These are phyloP conservation scores for Muschampia plurimacula DNA, from an alignment of 2,888 invertebrate species.

Conservation along the genomic window DNA sequence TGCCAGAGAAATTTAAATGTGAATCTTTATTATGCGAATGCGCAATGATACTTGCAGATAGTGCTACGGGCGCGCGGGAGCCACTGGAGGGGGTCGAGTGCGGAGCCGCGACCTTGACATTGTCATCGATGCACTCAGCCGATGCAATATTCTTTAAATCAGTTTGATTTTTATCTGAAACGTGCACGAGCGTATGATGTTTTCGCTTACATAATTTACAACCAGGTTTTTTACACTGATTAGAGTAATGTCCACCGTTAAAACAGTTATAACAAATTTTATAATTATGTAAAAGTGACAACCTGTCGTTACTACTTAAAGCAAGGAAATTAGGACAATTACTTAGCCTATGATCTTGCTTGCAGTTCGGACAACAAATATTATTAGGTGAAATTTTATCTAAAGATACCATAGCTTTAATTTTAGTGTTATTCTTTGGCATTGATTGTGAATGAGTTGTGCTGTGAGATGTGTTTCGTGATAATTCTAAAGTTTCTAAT, in stretches of 20 bases:
- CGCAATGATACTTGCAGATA: neutral
- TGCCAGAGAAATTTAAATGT: neutral
- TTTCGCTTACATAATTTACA: conserved; percentile 25
- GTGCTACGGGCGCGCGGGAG: neutral
- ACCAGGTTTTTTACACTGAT: conserved; percentile 20
- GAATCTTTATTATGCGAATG: neutral
- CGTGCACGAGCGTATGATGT: conserved; percentile 12
- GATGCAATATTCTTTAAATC: neutral
- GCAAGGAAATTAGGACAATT: conserved; percentile 17
- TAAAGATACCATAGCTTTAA: conserved; percentile 6
- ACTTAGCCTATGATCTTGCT: conserved; percentile 12
- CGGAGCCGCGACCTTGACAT: neutral
- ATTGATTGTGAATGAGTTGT: neutral
- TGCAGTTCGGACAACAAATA: conserved; percentile 16
- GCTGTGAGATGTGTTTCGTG: conserved; percentile 1
- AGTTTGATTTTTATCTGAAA: conserved; percentile 1
- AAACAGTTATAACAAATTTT: conserved; percentile 10
- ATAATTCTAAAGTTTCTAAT: conserved; percentile 14
- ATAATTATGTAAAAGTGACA: neutral
- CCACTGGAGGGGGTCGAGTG: neutral
- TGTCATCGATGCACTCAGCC: conserved; percentile 6
- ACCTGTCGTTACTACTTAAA: conserved; percentile 6
- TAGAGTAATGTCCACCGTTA: neutral
- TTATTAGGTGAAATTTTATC: neutral
- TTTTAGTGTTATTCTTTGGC: conserved; percentile 1